Evolutionary conservation across 1,140 invertebrate genomes (phyloP), one percentile per base, ranked within the genome.

Genomic region (Saccostrea cuccullata): DNA sequence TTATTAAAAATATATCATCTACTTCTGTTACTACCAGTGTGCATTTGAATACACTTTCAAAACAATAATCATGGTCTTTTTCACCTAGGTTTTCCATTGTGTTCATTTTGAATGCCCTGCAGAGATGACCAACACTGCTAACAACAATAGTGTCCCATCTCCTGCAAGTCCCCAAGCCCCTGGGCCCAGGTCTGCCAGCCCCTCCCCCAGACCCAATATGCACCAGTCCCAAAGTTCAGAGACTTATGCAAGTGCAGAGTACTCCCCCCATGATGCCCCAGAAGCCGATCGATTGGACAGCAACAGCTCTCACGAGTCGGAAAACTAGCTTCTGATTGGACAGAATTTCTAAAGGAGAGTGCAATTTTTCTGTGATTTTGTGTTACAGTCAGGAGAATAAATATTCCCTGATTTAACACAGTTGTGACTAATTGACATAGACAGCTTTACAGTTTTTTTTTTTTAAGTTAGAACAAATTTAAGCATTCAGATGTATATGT

Each of bases 81-180:
- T 82, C 40, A 88, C 92, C 0, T 84, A 98, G 97, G 98, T 99
- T 82, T 99, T 99, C 95, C 99, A 99, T 94, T 98, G 98, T 94
- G 98, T 99, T 47, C 98, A 99, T 95, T 97, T 99, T 95, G 99
- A 99, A 95, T 99, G 98, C 94, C 98, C 98, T 15, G 92, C 92
- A 17, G 92, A 93, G 77, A 89, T 84, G 23, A 86, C 88, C 8
- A 77, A 64, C 82, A 36, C 23, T 30, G 36, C 89, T 77, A 13
- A 87, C 85, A 55, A 85, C 88, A n/a, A 85, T 82, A 87, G 87
- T 85, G 47, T 89, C 86, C 15, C 84, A 67, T 36, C 82, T 83
- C 56, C 85, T 84, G 86, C 87, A 82, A 67, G 87, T 67, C 73
- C 40, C 26, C 47, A 82, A 77, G 26, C 87, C 86, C 15, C 86